Percentiles rank a stretch among this genome's conserved stretches.
These are phyloP conservation scores for Craterocephalus amniculus DNA, from an alignment of 2,797 vertebrate genomes.

Conservation along the genomic window DNA sequence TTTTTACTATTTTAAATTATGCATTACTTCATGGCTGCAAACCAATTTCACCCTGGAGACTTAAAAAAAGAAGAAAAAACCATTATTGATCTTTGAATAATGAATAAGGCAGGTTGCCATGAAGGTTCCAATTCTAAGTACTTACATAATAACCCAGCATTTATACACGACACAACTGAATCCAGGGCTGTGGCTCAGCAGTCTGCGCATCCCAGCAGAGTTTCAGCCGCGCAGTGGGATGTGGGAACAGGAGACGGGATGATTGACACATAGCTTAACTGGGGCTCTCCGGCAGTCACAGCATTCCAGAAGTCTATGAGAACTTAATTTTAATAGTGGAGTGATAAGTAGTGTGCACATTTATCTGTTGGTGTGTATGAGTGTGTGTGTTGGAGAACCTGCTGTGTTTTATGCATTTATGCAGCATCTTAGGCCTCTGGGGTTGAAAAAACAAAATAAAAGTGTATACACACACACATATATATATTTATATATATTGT, in stretches of 20 bases:
- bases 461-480: too few relatives aligned
- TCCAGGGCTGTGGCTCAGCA: constrained; percentile 38
- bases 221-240: constrained; percentile 23
- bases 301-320: constrained; percentile 37
- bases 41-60: too few relatives aligned
- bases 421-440: constrained; percentile 51
- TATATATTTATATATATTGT: too few relatives aligned
- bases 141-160: background rate
- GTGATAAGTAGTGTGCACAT: constrained; percentile 17
- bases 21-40: too few relatives aligned
- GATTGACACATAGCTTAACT: constrained; percentile 53
- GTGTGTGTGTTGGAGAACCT: constrained; percentile 26
- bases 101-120: background rate
- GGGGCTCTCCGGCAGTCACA: constrained; percentile 36
- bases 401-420: constrained; percentile 52
- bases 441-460: constrained; percentile 44
- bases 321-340: constrained; percentile 33
- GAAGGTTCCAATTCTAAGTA: background rate
- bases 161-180: constrained; percentile 10
- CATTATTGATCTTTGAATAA: background rate
- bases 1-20: too few relatives aligned
- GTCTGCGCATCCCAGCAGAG: constrained; percentile 45
- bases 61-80: background rate
- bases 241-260: constrained; percentile 30
- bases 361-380: constrained; percentile 13